phyloP scores from a whole-genome alignment of 2,113 vertebrate genomes.

The Gallinago media region DNA sequence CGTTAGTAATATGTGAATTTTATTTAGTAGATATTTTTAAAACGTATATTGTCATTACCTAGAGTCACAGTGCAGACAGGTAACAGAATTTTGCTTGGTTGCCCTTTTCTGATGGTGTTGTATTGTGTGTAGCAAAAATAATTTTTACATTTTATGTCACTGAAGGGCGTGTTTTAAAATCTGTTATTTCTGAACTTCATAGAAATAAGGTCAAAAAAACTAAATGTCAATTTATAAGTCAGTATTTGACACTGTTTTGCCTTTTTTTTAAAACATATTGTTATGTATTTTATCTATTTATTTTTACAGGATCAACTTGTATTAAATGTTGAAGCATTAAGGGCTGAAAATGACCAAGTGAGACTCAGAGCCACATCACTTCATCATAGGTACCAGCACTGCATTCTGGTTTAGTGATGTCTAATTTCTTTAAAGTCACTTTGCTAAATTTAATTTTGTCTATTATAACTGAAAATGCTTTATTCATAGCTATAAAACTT shows the following conservation, averaged over 20 bases:
- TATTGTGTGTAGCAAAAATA: neutral
- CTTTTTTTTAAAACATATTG: neutral
- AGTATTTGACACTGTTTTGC: neutral
- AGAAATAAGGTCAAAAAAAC: neutral
- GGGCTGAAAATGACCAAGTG: slow-evolving; percentile 88
- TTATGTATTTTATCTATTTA: neutral
- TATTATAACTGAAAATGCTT: neutral
- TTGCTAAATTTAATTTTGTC: neutral
- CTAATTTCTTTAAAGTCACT: neutral
- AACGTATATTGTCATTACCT: neutral
- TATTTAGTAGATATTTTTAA: neutral
- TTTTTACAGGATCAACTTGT: slow-evolving; percentile 89
- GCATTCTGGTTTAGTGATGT: neutral
- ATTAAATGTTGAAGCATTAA: slow-evolving; percentile 88
- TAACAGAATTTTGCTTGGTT: neutral
- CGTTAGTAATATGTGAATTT: neutral
- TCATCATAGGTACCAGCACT: slow-evolving; percentile 82
- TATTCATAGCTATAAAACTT: neutral
- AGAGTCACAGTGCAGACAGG: neutral
- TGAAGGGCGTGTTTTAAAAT: neutral
- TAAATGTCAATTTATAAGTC: neutral
- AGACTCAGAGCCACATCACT: slow-evolving; percentile 86
- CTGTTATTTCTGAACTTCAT: neutral
- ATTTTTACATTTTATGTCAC: neutral
- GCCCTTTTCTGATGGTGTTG: neutral